Evolutionary conservation across 2,888 invertebrate genomes (phyloP).

Genomic region (Lingula anatina): DNA sequence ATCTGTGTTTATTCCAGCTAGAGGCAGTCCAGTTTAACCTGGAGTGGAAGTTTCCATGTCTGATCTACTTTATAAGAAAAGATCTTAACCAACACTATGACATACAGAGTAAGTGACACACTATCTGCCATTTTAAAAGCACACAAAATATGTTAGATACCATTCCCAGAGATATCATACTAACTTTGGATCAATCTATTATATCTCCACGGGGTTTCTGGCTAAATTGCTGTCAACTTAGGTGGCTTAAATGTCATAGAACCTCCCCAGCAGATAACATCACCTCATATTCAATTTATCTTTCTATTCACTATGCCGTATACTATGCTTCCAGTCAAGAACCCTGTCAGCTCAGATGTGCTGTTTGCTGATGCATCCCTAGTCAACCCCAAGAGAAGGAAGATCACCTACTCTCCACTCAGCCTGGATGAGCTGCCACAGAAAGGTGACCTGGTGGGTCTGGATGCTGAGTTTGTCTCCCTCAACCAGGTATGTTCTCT

Average conservation of each 20-base stretch:
- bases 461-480: slow-evolving; percentile 89
- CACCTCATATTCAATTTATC: too few species aligned
- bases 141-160: too few species aligned
- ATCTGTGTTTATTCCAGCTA: slow-evolving; percentile 56
- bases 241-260: too few species aligned
- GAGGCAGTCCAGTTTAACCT: slow-evolving; percentile 86
- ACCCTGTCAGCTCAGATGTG: slow-evolving; percentile 61
- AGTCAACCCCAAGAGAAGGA: slow-evolving; percentile 52
- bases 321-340: slow-evolving; percentile 41
- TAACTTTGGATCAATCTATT: too few species aligned
- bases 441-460: slow-evolving; percentile 71
- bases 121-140: too few species aligned
- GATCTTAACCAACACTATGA: slow-evolving; percentile 48
- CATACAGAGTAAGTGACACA: slow-evolving; percentile 48
- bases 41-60: slow-evolving; percentile 93
- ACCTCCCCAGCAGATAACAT: too few species aligned
- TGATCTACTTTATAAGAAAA: slow-evolving; percentile 67
- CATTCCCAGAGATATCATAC: too few species aligned
- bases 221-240: too few species aligned
- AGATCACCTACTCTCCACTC: slow-evolving; percentile 66
- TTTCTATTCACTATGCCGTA: too few species aligned
- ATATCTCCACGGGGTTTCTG: too few species aligned
- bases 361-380: slow-evolving; percentile 63
- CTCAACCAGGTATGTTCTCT: slow-evolving; percentile 62
- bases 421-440: slow-evolving; percentile 63